Evolutionary conservation across 1,140 invertebrate genomes (phyloP).

Genomic region (Triops cancriformis): DNA sequence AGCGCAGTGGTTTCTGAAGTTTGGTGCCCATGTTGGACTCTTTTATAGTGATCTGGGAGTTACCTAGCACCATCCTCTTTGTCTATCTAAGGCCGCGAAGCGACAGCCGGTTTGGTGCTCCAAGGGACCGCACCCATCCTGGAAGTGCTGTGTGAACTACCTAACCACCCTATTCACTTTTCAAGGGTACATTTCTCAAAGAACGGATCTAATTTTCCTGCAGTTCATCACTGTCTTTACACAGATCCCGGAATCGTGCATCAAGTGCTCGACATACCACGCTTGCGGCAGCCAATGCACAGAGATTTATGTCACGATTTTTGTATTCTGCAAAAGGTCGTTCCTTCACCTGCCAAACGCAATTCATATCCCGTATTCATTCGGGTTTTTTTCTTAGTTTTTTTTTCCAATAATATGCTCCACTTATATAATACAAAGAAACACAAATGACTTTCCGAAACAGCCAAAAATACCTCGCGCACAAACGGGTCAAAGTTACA

Average conservation of each 20-base stretch:
- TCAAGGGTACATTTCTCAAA: background rate
- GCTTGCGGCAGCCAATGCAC: background rate
- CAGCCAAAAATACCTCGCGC: background rate
- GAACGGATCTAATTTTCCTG: background rate
- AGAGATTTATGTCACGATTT: background rate
- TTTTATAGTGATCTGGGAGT: conserved; percentile 1
- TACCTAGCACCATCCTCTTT: background rate
- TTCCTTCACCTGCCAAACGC: background rate
- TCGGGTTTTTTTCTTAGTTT: too few species aligned
- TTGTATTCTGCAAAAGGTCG: background rate
- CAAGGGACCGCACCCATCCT: conserved; percentile 1
- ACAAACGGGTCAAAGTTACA: background rate
- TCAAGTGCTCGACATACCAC: background rate
- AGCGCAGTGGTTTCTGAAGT: background rate
- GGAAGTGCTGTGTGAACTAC: background rate
- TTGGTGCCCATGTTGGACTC: background rate
- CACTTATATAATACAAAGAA: background rate
- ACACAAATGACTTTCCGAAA: background rate
- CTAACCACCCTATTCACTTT: background rate
- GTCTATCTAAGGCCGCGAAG: background rate
- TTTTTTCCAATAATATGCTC: background rate
- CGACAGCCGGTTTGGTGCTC: background rate
- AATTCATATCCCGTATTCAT: background rate
- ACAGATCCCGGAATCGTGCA: background rate
- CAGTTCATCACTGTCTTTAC: background rate